phyloP scores from a whole-genome alignment of 1,140 invertebrate species.

The Phthorimaea operculella region DNA sequence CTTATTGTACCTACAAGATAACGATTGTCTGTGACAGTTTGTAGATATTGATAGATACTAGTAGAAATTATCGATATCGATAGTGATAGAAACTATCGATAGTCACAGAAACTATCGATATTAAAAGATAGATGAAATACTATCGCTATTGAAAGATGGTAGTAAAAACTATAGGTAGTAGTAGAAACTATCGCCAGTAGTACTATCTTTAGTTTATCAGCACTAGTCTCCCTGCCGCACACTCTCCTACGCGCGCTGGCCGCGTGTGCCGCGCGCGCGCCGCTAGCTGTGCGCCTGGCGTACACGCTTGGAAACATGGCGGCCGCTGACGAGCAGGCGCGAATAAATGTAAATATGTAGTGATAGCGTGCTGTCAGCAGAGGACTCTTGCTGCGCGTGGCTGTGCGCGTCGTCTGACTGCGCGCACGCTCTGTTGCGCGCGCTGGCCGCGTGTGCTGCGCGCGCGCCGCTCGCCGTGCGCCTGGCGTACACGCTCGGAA shows the following conservation, averaged over 20 bases:
- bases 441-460: slow-evolving; percentile 58
- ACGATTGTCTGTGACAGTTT: not conserved
- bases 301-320: slow-evolving; percentile 85
- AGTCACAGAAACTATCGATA: no score
- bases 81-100: no score
- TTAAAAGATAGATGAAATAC: no score
- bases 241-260: slow-evolving; percentile 60
- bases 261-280: slow-evolving; percentile 58
- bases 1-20: no score
- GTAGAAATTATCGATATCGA: no score
- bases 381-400: slow-evolving; percentile 76
- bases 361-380: slow-evolving; percentile 82
- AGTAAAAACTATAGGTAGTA: no score
- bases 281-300: slow-evolving; percentile 75
- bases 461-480: slow-evolving; percentile 72
- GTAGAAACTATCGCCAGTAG: no score
- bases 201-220: no score
- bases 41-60: no score
- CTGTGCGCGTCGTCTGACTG: slow-evolving; percentile 64
- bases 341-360: no score
- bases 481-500: slow-evolving; percentile 81
- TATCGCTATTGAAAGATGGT: no score
- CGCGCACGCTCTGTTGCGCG: slow-evolving; percentile 57
- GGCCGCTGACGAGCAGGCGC: slow-evolving; percentile 74
- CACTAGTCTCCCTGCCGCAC: slow-evolving; percentile 38